Base-by-base conservation (phyloP, 1,140 invertebrate genomes). In the Scaptomyza pallida region DNA sequence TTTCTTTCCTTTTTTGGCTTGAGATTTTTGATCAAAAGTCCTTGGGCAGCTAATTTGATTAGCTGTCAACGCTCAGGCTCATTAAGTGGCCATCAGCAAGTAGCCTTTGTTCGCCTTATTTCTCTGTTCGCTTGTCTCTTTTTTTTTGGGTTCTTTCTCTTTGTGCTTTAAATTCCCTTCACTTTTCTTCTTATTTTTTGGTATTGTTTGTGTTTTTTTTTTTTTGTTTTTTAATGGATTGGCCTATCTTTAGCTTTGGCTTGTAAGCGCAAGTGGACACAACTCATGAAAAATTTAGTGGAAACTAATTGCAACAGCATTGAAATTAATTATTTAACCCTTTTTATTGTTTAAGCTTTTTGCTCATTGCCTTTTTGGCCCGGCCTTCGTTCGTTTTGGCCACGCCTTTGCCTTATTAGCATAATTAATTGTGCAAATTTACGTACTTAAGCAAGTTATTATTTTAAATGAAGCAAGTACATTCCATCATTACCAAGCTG, bases 391-490 rank as follows among this genome's bases (percentile, higher is more conserved):
- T 52, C 23, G 17, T 51, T 57, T n/a, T 44, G 51, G 50, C 64
- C 70, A 57, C 65, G 3, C 23, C 5, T 1, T 30, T 78, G 72
- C 72, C 81, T 89, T 78, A 89, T 89, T 89, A 89, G 80, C 86
- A 89, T 89, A 89, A 89, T 79, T 89, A 89, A 89, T 89, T 89
- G 81, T 86, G 78, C 78, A 89, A 81, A 89, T 89, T 89, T 85
- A 70, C 77, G 70, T 82, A 82, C 75, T 89, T 86, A 89, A 89
- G 74, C 75, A 89, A 86, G 86, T 89, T 89, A 88, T 88, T 88
- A 86, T 89, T 82, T 75, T 75, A 88, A 75, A 88, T 86, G 81
- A 86, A 74, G 62, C 82, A 73, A 85, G 80, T 79, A 69, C 76
- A 72, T 62, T 72, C 64, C 76, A 72, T 85, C 81, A 79, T 33